Evolutionary conservation across 2,113 vertebrate genomes (phyloP).

Genomic region (Entomyzon cyanotis): DNA sequence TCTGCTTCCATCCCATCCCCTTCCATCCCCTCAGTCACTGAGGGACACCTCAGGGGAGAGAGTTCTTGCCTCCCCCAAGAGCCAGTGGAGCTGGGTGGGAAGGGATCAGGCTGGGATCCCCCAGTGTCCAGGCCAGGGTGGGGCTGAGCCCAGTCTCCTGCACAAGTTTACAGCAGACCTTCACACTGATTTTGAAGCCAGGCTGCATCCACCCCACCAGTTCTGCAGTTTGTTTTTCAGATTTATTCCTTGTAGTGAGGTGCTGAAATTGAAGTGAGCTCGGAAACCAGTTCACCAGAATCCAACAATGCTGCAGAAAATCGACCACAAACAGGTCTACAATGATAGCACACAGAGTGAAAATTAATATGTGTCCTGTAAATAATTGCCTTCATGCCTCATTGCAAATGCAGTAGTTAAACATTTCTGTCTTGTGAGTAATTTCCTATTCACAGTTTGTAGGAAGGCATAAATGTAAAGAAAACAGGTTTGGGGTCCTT

Average conservation of each 20-base stretch:
- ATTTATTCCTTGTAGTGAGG: rapidly evolving
- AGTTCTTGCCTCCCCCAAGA: background rate
- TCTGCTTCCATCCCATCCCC: background rate
- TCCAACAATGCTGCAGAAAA: conserved; percentile 5
- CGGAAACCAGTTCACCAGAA: background rate
- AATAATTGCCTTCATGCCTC: conserved; percentile 47
- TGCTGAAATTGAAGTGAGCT: background rate
- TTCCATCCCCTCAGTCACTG: background rate
- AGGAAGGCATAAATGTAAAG: conserved; percentile 54
- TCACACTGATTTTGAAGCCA: background rate
- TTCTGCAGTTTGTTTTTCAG: background rate
- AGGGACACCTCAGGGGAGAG: background rate
- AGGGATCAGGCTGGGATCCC: background rate
- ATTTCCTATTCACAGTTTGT: conserved; percentile 54
- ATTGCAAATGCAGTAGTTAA: conserved; percentile 54
- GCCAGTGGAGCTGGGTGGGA: background rate
- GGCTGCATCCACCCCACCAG: background rate
- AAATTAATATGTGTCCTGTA: conserved; percentile 34
- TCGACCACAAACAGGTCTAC: conserved; percentile 10
- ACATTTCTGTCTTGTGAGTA: conserved; percentile 36
- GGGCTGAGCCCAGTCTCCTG: background rate
- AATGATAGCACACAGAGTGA: conserved; percentile 39
- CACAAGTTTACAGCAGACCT: background rate
- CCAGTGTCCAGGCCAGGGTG: background rate
- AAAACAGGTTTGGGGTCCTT: conserved; percentile 36